Base-by-base conservation (phyloP, 2,888 invertebrate genomes). In the Acronicta alni region DNA sequence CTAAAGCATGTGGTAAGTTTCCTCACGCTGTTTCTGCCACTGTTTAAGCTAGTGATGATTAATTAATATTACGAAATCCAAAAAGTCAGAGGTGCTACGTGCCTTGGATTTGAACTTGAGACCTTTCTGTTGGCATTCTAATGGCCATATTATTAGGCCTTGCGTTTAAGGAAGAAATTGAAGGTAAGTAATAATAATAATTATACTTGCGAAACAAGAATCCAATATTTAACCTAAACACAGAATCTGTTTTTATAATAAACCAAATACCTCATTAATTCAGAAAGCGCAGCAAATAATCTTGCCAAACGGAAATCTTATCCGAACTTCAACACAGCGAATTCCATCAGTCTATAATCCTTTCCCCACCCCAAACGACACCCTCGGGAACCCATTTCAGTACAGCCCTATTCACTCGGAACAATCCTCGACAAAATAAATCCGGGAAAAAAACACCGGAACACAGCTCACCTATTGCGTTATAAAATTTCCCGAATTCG, bases 401-500 rank as follows among this genome's bases (percentile, higher is more conserved):
- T 41, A 30, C 52, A 70, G 57, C 52, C 57, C 52, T 70, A 67
- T 70, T 70, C 65, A 71, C 46, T 54, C 47, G 66, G 71, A 67
- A 67, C 59, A 71, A 71, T 44, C 46, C 46, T 45, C 48, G 35
- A 45, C 39, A 65, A 70, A 67, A 67, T 52, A 59, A 66, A 68
- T 60, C 48, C 56, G 38, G 39, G 38, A 56, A 71, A 56, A 69
- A 65, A 65, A 71, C 53, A 54, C 53, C 38, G 46, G 49, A 38
- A 46, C 46, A 71, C 47, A 43, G 48, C 52, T 60, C 71, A 67
- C 71, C 71, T 64, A 64, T 53, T 70, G 67, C 23, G 59, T 59
- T 71, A 59, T 55, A 55, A 72, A 72, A 42, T 54, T 69, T 69
- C 51, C 37, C 37, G 53, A 44, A 69, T 72, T 61, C 68, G 69